Base-by-base conservation (phyloP, 2,113 vertebrate species). In the Hippocampus barbouri region DNA sequence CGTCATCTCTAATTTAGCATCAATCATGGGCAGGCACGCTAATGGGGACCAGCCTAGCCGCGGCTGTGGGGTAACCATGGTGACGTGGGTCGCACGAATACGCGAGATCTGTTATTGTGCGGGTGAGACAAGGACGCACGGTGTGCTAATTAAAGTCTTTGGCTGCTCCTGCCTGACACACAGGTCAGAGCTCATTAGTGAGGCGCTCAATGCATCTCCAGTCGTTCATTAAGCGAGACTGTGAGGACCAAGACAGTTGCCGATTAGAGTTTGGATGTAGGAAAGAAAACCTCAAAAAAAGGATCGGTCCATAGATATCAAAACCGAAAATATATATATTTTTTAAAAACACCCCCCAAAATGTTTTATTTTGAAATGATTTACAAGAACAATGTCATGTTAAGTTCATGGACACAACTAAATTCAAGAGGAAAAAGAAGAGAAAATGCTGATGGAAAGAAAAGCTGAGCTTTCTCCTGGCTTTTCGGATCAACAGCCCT, bases 111-210 rank as follows among this genome's bases (percentile, higher is more conserved):
- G 87, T 91, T 91, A 89, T 79, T 66, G 64, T 61, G 59, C 59
- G 75, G 75, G 75, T 74, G 76, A 79, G 87, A 91, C 83, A 88
- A 89, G 85, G 90, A 89, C 85, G 73, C 69, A 79, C 78, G 79
- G 69, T 69, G 81, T 74, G 83, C 87, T 91, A 92, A 93, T 93
- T 91, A 91, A 89, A 87, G 80, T 80, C 89, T 89, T 90, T 83
- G 76, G 63, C 75, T 72, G 80, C 72, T 82, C 82, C 79, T 86
- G 77, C 65, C 84, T 79, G 40, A 86, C 81, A 89, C 86, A 83
- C 82, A 80, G 88, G 85, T 89, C 86, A 87, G 85, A 82, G 89
- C 85, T 90, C 87, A 88, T 91, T 90, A 91, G 83, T 78, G 78
- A 79, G 72, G 74, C 23, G 54, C 72, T 83, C 74, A 56, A 69